Percentiles rank a stretch among this genome's conserved stretches.
Evolutionary conservation across 92 coral and sea anemone genomes (phyloP).

Genomic region (Phymanthus crucifer): DNA sequence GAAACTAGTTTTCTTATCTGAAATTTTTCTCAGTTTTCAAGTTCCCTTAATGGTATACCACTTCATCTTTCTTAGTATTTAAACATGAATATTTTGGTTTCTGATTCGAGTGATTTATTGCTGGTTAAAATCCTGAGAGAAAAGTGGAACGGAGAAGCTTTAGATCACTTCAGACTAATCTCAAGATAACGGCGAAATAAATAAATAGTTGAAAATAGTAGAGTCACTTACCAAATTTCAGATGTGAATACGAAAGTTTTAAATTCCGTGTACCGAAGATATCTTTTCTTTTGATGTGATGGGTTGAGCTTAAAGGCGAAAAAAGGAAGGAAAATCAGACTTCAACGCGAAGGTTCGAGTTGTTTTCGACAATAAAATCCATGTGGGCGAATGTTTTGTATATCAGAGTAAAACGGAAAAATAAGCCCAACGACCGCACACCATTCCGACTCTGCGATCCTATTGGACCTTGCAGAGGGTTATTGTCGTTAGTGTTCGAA

Average conservation of each 20-base stretch:
- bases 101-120: not conserved
- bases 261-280: no score
- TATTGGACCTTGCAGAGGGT: not conserved
- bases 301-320: not conserved
- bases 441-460: not conserved
- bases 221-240: no score
- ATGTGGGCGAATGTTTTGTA: slow-evolving; percentile 3
- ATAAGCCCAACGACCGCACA: not conserved
- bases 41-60: not conserved
- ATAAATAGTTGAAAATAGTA: no score
- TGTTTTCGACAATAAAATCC: not conserved
- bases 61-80: not conserved
- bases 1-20: no score
- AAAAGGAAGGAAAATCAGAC: not conserved
- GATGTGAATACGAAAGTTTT: no score
- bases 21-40: not conserved
- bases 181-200: no score
- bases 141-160: not conserved
- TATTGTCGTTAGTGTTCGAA: not conserved
- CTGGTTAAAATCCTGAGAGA: not conserved
- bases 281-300: no score
- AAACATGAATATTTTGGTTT: not conserved
- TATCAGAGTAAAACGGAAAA: not conserved
- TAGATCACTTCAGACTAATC: not conserved
- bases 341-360: not conserved